Evolutionary conservation across 1,140 invertebrate genomes (phyloP).

Genomic region (Drosophila nikananu): DNA sequence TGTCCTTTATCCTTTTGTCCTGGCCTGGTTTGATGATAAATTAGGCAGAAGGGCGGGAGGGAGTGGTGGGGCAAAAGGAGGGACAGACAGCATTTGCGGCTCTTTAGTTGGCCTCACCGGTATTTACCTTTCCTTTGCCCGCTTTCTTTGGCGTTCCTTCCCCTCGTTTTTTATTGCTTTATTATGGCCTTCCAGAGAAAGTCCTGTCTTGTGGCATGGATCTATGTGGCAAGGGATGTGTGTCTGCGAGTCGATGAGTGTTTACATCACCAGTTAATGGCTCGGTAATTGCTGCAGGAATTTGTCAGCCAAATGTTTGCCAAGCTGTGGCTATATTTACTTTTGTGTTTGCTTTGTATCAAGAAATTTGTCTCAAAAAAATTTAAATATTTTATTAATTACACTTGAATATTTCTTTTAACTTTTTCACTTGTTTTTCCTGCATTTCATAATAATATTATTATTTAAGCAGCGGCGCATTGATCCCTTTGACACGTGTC

Average conservation of each 20-base stretch:
- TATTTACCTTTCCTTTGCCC: constrained; percentile 61
- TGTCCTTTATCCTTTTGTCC: constrained; percentile 62
- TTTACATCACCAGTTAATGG: constrained; percentile 46
- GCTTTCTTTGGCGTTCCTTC: constrained; percentile 15
- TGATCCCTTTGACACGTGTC: constrained; percentile 11
- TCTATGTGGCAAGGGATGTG: constrained; percentile 3
- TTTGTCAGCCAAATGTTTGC: constrained; percentile 15
- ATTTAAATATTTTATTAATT: neutral
- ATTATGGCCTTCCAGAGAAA: constrained; percentile 61
- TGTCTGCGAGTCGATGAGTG: constrained; percentile 32
- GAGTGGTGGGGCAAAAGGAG: constrained; percentile 11
- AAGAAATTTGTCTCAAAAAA: neutral
- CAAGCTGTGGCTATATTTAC: constrained; percentile 7
- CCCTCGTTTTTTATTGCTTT: constrained; percentile 73
- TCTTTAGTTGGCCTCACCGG: constrained; percentile 63
- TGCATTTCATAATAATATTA: neutral
- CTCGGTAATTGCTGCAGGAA: constrained; percentile 31
- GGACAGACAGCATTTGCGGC: constrained; percentile 63
- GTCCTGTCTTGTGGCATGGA: constrained; percentile 30
- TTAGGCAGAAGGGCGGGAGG: constrained; percentile 49
- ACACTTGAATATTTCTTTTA: neutral
- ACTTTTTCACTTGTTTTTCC: neutral
- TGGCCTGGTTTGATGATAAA: constrained; percentile 76
- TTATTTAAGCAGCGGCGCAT: neutral
- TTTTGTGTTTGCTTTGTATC: neutral